A percentile compares a stretch with the other conserved stretches of the same genome.
Conservation (phyloP, 2,797 vertebrate species). For the Paedocypris micromegethes region DNA sequence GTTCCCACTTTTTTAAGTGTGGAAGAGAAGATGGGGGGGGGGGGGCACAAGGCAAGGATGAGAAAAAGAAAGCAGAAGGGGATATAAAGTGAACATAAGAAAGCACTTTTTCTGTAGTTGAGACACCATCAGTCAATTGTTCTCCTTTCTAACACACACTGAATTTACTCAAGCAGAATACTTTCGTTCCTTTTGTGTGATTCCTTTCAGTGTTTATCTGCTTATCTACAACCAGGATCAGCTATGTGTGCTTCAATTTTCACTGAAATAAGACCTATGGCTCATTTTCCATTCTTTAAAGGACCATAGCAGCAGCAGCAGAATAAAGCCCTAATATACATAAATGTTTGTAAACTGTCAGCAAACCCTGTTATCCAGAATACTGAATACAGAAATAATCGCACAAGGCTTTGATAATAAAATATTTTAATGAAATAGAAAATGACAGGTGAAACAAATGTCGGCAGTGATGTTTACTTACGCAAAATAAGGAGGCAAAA, state of each 20-base stretch:
- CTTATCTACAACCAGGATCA: background rate
- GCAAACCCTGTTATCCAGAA: no score
- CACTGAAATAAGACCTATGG: background rate
- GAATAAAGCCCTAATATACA: background rate
- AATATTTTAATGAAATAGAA: no score
- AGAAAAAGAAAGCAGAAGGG: slow-evolving; percentile 1
- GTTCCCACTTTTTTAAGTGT: slow-evolving; percentile 6
- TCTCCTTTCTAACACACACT: slow-evolving; percentile 31
- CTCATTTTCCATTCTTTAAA: slow-evolving; percentile 1
- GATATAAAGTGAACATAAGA: slow-evolving; percentile 3
- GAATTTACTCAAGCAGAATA: slow-evolving; percentile 4
- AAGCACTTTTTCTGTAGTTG: slow-evolving; percentile 20
- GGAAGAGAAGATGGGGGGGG: slow-evolving; percentile 15
- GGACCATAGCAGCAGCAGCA: background rate
- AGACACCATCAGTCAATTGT: slow-evolving; percentile 28
- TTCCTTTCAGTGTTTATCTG: slow-evolving; percentile 4
- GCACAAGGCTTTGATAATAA: no score
- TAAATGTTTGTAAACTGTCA: no score
- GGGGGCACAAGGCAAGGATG: background rate
- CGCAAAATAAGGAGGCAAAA: no score
- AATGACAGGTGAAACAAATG: no score
- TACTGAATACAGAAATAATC: no score
- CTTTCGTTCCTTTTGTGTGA: slow-evolving; percentile 8
- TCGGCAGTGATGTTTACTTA: no score
- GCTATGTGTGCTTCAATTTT: background rate